Percentiles rank a stretch among this genome's conserved stretches.
Conservation (phyloP, 2,113 vertebrate genomes). For the Pelecanus crispus region DNA sequence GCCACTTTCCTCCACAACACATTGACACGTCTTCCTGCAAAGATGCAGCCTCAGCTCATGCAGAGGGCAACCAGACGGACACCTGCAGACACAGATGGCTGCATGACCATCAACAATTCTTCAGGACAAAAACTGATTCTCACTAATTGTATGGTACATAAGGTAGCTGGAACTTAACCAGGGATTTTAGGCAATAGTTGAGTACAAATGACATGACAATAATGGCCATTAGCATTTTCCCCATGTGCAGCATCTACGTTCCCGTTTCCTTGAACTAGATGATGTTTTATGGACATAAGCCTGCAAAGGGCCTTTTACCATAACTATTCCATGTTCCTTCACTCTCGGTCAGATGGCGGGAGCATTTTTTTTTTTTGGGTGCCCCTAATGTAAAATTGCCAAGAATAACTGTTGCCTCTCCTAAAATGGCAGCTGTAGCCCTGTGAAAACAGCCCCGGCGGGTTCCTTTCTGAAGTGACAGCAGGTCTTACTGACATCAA, state of each 20-base stretch:
- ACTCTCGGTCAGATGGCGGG: neutral
- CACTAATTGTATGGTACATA: neutral
- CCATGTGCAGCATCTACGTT: neutral
- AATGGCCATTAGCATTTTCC: neutral
- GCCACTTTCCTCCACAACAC: neutral
- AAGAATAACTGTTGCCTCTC: slow-evolving; percentile 43
- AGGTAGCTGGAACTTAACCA: neutral
- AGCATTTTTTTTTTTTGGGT: neutral
- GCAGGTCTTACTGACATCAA: slow-evolving; percentile 40
- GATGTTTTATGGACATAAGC: neutral
- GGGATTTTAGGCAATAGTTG: neutral
- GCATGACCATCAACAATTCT: accelerated
- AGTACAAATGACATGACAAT: neutral
- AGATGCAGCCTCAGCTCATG: neutral
- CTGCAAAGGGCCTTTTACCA: neutral
- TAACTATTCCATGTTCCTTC: neutral
- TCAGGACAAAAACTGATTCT: neutral
- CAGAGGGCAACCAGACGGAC: neutral
- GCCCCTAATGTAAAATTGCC: slow-evolving; percentile 9
- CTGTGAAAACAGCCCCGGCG: slow-evolving; percentile 13
- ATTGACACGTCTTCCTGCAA: neutral
- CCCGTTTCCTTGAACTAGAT: neutral
- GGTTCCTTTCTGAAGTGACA: slow-evolving; percentile 38
- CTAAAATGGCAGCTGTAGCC: slow-evolving; percentile 21
- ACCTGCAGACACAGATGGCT: neutral